Evolutionary conservation across 1,140 invertebrate species (phyloP), one percentile per base, ranked within the genome.

Genomic region (Solen grandis): DNA sequence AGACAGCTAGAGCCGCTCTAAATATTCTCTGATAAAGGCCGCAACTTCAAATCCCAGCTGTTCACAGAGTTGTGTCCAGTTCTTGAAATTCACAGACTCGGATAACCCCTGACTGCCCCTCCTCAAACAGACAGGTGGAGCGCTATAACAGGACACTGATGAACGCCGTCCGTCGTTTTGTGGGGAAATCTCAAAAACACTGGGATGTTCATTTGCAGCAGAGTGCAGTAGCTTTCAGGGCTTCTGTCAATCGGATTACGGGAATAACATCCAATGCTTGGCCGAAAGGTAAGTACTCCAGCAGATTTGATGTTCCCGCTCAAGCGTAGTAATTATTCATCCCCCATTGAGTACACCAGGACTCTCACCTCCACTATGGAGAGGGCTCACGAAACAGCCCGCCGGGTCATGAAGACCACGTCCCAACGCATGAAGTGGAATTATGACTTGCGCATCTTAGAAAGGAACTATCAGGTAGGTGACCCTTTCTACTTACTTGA

Each of bases 111-210:
- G 50, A 69, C 25, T 25, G 66, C 4, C 41, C 66, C 3, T 69
- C 66, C 19, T n/a, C 41, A 8, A 69, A 69, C 35, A 50, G 66
- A 16, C 66, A n/a, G 22, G 35, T 5, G n/a, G n/a, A n/a, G n/a
- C n/a, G n/a, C n/a, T 65, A 31, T 29, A 65, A 65, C 62, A 25
- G 25, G 62, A 72, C 46, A 0, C n/a, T 78, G 33, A 70, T 35
- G 1, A 10, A 78, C 27, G 57, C 57, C 8, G 60, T 78, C 5
- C 63, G 65, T 5, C 70, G 65, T 59, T 69, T 54, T 41, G 35
- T 73, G 5, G n/a, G 54, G 10, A n/a, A n/a, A n/a, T n/a, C n/a
- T n/a, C n/a, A n/a, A n/a, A n/a, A n/a, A n/a, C n/a, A n/a, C n/a
- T n/a, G 74, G 36, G 29, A 66, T 25, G 14, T 60, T 5, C 35